phyloP scores from a whole-genome alignment of 2,888 invertebrate species.

The Tholera decimalis region DNA sequence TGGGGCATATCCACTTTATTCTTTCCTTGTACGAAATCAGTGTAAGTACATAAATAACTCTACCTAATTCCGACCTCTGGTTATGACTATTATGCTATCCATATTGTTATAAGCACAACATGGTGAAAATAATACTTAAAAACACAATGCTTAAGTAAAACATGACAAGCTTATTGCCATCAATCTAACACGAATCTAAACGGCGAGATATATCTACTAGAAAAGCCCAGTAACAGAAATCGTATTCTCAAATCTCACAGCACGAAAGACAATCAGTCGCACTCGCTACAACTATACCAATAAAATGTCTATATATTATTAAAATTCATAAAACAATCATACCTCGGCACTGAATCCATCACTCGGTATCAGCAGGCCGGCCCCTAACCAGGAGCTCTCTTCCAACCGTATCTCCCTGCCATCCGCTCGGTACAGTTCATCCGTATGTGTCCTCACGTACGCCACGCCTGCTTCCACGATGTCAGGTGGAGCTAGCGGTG shows the following conservation, averaged over 20 bases:
- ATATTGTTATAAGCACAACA: no score
- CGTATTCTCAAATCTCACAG: background rate
- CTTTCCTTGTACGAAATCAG: no score
- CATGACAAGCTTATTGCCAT: background rate
- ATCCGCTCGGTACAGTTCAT: constrained; percentile 97
- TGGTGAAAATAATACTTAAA: no score
- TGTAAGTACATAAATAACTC: no score
- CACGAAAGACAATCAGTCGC: background rate
- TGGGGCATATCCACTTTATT: no score
- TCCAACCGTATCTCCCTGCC: constrained; percentile 97
- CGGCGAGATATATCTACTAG: background rate
- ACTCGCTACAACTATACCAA: no score
- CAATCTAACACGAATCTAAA: background rate
- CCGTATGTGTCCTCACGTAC: constrained; percentile 97
- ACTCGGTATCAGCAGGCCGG: constrained; percentile 98
- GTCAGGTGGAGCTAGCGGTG: constrained; percentile 90
- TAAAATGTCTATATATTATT: no score
- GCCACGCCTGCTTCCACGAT: constrained; percentile 93
- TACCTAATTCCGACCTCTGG: no score
- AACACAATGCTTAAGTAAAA: no score
- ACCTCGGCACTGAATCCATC: constrained; percentile 99
- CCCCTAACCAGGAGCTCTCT: constrained; percentile 97
- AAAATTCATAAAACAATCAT: background rate
- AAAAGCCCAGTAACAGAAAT: background rate
- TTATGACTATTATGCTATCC: no score